These are phyloP conservation scores for Archocentrus centrarchus DNA, from an alignment of 2,113 vertebrate species.

Conservation along the genomic window DNA sequence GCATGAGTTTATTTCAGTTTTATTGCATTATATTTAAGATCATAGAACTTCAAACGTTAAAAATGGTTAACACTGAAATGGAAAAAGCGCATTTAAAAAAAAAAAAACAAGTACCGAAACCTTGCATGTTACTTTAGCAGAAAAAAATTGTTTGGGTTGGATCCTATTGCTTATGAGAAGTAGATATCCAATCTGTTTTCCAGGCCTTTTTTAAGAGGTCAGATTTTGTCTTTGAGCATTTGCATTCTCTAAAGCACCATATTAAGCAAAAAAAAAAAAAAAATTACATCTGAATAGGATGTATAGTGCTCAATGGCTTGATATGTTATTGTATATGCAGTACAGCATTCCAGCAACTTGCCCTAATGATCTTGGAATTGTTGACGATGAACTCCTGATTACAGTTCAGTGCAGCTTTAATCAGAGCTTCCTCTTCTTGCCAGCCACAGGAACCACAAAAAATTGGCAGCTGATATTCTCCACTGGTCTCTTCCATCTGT, in stretches of 20 bases:
- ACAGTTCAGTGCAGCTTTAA: slow-evolving; percentile 68
- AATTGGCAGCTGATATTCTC: slow-evolving; percentile 56
- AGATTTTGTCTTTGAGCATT: neutral
- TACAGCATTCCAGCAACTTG: slow-evolving; percentile 34
- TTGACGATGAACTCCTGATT: slow-evolving; percentile 66
- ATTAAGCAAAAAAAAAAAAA: neutral
- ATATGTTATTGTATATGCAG: slow-evolving; percentile 39
- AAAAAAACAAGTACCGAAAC: neutral
- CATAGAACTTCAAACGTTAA: neutral
- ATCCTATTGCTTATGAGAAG: neutral
- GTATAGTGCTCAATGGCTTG: neutral
- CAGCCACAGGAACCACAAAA: slow-evolving; percentile 63
- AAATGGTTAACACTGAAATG: neutral
- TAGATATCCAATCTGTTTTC: neutral
- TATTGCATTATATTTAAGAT: neutral
- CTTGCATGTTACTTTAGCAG: neutral
- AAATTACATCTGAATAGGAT: neutral
- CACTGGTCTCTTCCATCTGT: slow-evolving; percentile 50
- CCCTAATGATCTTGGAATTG: slow-evolving; percentile 49
- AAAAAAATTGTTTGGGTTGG: neutral
- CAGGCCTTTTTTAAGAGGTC: neutral
- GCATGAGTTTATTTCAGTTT: neutral
- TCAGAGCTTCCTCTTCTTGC: slow-evolving; percentile 67
- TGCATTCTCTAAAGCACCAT: neutral
- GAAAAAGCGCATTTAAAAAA: neutral